Evolutionary conservation across 2,888 invertebrate species (phyloP), one percentile per base, ranked within the genome.

Genomic region (Acrobasis suavella): DNA sequence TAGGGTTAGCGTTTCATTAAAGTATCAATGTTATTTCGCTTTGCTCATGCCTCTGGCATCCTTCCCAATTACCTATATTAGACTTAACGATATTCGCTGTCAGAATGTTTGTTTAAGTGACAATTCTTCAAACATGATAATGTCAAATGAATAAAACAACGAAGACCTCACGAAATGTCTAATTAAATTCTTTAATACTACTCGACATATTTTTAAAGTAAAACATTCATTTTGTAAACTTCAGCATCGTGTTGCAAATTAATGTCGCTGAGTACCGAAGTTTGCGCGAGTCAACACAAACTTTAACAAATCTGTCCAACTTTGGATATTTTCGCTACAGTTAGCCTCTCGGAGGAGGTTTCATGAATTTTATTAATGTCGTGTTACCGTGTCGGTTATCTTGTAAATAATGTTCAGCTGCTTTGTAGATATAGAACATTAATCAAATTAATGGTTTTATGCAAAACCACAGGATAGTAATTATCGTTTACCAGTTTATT

Each of bases 361-460:
- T 59, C 50, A 37, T 59, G 59, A 50, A 59, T 59, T 59, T 50
- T 59, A 59, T 59, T 37, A 50, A 50, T 59, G 37, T 59, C 59
- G 37, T 59, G 16, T 38, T 38, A 38, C 50, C 10, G 38, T 9
- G 65, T 58, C 56, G 32, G 63, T 59, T 17, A 38, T 54, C 38
- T 54, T 38, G 38, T 37, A n/a, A 46, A 46, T 46, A 46, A 46
- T 46, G 46, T 46, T 46, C 14, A 32, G 32, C n/a, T 14, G 12
- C 42, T 14, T 7, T 46, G 12, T 5, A n/a, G 14, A 14, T 46
- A 14, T 46, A 7, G 32, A 32, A 6, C 32, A 7, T 46, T 46
- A 46, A 46, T 46, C n/a, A 46, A 2, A 46, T n/a, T 46, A 46
- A 46, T 46, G 14, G 46, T 46, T 46, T 46, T 6, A 12, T 12